phyloP scores from a whole-genome alignment of 2,113 vertebrate species.

The Oncorhynchus tshawytscha region DNA sequence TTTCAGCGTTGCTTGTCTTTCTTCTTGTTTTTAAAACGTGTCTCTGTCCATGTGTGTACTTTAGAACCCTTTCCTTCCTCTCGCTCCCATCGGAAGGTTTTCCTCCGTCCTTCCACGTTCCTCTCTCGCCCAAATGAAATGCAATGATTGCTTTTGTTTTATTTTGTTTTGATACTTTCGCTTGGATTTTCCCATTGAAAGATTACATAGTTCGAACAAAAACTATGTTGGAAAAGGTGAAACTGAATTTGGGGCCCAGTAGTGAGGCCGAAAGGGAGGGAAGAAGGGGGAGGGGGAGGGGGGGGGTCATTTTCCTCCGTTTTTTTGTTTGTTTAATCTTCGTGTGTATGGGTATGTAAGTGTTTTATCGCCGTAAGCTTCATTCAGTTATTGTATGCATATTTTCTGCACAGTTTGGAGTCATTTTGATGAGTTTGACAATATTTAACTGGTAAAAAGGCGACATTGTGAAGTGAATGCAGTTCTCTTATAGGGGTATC shows the following conservation, averaged over 20 bases:
- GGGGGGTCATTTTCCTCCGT: slow-evolving; percentile 31
- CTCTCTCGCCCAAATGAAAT: slow-evolving; percentile 21
- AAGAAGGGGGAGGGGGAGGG: slow-evolving; percentile 29
- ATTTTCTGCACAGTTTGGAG: neutral
- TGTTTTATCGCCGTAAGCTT: neutral
- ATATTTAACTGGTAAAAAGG: slow-evolving; percentile 31
- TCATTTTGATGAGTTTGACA: slow-evolving; percentile 11
- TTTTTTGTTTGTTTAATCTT: slow-evolving; percentile 23
- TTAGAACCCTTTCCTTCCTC: slow-evolving; percentile 54
- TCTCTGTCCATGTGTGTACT: slow-evolving; percentile 40
- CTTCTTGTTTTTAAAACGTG: slow-evolving; percentile 26
- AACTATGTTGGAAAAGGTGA: slow-evolving; percentile 25
- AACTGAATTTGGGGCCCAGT: slow-evolving; percentile 51
- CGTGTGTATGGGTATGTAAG: neutral
- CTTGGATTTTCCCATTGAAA: slow-evolving; percentile 19
- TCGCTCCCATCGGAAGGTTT: slow-evolving; percentile 19
- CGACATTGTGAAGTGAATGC: slow-evolving; percentile 20
- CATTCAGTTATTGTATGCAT: neutral
- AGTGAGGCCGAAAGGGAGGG: slow-evolving; percentile 42
- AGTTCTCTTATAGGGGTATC: slow-evolving; percentile 55
- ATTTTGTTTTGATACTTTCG: slow-evolving; percentile 10
- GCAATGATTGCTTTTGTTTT: slow-evolving; percentile 35
- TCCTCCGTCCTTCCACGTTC: slow-evolving; percentile 12
- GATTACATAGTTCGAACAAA: slow-evolving; percentile 21
- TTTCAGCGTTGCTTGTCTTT: slow-evolving; percentile 21